These are phyloP conservation scores for Galleria mellonella DNA, from an alignment of 1,140 invertebrate species.

Conservation along the genomic window DNA sequence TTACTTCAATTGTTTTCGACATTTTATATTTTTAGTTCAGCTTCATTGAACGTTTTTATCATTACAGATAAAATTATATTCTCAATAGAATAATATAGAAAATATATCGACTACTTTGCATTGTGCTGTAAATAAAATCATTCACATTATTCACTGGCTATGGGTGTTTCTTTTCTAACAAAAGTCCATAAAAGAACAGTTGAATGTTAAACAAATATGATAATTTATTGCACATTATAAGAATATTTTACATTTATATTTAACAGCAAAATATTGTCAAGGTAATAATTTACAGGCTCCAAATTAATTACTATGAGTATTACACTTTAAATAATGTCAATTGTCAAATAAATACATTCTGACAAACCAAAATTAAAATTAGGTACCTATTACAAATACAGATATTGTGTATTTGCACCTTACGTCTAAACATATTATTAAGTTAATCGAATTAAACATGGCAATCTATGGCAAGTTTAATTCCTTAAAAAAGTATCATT, in stretches of 20 bases:
- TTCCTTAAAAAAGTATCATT: constrained; percentile 25
- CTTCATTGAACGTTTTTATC: no score
- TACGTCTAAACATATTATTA: background rate
- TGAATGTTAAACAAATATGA: constrained; percentile 25
- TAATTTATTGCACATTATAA: constrained; percentile 21
- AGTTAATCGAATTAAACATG: constrained; percentile 53
- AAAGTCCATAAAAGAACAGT: constrained; percentile 11
- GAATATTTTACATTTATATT: no score
- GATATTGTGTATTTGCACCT: background rate
- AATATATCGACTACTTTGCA: constrained; percentile 1
- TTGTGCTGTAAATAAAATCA: constrained; percentile 42
- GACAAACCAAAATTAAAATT: no score
- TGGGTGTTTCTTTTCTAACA: constrained; percentile 21
- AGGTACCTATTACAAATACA: no score
- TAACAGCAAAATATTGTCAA: no score
- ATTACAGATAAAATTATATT: no score
- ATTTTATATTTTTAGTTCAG: no score
- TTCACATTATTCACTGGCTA: constrained; percentile 19
- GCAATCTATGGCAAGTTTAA: constrained; percentile 66
- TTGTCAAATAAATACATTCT: constrained; percentile 7
- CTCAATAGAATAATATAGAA: background rate
- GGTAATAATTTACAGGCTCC: constrained; percentile 17
- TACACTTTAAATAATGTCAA: constrained; percentile 9
- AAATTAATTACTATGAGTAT: constrained; percentile 19
- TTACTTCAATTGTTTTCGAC: no score